Evolutionary conservation across 2,888 invertebrate species (phyloP).

Genomic region (Allacma fusca): DNA sequence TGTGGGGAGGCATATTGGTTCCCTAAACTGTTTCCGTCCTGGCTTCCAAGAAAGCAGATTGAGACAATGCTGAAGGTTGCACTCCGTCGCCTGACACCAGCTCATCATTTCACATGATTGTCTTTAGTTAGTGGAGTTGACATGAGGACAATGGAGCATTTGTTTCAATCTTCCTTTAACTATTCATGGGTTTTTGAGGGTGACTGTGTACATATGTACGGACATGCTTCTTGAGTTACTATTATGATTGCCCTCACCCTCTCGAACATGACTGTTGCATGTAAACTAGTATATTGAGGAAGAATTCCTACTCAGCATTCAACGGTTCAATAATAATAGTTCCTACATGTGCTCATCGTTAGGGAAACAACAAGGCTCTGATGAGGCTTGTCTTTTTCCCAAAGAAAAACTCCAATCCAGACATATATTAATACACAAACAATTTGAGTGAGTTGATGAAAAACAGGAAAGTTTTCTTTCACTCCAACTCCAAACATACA

Average conservation of each 20-base stretch:
- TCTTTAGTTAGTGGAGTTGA: constrained; percentile 27
- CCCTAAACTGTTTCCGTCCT: no score
- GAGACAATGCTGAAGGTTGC: neutral
- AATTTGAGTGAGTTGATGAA: neutral
- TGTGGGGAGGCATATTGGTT: no score
- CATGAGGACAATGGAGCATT: constrained; percentile 16
- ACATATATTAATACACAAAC: neutral
- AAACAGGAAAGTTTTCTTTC: neutral
- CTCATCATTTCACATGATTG: constrained; percentile 28
- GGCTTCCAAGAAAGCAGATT: neutral
- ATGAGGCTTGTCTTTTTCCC: neutral
- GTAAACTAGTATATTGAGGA: neutral
- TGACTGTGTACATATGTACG: no score
- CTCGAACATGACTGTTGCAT: neutral
- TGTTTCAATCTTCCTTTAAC: neutral
- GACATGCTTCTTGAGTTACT: no score
- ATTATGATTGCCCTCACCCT: neutral
- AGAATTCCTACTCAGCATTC: neutral
- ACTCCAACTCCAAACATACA: neutral
- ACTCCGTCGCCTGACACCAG: constrained; percentile 19
- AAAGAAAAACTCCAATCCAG: neutral
- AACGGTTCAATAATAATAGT: neutral
- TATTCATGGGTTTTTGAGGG: no score
- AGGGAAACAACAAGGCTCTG: neutral
- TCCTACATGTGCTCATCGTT: constrained; percentile 12